Percentiles rank a stretch among this genome's conserved stretches.
phyloP scores from a whole-genome alignment of 2,113 vertebrate genomes.

The Cyanistes caeruleus region DNA sequence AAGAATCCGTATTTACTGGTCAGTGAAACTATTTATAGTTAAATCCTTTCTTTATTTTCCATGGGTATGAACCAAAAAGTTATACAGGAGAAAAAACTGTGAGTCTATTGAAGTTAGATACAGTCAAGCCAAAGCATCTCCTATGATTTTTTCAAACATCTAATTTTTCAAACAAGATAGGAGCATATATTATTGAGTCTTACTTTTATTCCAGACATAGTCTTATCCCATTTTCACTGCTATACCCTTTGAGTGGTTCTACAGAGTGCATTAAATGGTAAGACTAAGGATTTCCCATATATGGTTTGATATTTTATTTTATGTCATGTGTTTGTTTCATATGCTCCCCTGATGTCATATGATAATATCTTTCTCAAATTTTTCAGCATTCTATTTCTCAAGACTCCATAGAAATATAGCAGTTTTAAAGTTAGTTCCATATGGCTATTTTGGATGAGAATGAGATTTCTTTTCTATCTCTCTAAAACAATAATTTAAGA shows the following conservation, averaged over 20 bases:
- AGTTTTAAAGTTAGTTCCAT: neutral
- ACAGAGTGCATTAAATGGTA: neutral
- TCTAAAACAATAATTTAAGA: neutral
- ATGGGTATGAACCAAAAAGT: neutral
- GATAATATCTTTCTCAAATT: neutral
- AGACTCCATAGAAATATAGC: neutral
- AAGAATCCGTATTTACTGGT: neutral
- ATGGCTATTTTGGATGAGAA: neutral
- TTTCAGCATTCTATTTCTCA: neutral
- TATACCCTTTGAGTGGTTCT: neutral
- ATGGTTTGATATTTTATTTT: neutral
- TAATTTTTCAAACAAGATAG: neutral
- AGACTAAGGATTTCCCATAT: neutral
- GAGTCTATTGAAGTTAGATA: neutral
- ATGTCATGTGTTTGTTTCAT: neutral
- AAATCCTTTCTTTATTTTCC: neutral
- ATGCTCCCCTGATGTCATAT: neutral
- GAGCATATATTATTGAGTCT: neutral
- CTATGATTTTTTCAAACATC: neutral
- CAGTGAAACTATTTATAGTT: neutral
- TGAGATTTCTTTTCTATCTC: neutral
- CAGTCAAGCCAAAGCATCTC: neutral
- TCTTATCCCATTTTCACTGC: neutral
- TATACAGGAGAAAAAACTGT: neutral
- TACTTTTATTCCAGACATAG: neutral